A percentile compares a stretch with the other conserved stretches of the same genome.
Evolutionary conservation across 2,113 vertebrate species (phyloP).

Genomic region (Microcebus tavaratra): DNA sequence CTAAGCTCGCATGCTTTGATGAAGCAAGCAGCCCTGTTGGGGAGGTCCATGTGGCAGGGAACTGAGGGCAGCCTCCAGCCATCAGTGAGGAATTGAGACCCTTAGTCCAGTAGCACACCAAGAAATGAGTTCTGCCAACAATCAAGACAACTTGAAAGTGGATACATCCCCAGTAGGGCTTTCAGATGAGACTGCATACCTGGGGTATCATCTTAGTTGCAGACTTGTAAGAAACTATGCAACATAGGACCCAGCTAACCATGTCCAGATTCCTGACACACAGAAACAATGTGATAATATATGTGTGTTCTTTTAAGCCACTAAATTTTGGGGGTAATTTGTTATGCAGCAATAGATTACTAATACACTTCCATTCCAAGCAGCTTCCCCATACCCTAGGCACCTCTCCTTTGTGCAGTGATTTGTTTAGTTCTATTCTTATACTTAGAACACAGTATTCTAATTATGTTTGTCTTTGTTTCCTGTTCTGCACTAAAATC

Average conservation of each 20-base stretch:
- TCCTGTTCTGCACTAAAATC: not conserved
- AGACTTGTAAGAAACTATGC: not conserved
- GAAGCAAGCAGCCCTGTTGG: not conserved
- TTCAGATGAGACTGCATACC: not conserved
- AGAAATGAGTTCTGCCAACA: not conserved
- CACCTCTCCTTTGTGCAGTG: not conserved
- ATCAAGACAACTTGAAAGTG: not conserved
- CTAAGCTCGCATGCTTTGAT: not conserved
- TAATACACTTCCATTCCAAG: not conserved
- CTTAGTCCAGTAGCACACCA: not conserved
- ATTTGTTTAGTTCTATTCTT: not conserved
- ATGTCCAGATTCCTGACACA: not conserved
- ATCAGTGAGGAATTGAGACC: not conserved
- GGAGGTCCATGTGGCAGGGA: not conserved
- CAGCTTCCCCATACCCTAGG: not conserved
- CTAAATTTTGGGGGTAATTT: not conserved
- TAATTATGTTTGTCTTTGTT: slow-evolving; percentile 43
- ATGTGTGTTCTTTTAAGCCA: not conserved
- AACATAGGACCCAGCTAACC: not conserved
- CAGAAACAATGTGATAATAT: not conserved
- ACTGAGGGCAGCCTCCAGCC: not conserved
- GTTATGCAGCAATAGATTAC: not conserved
- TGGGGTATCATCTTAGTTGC: not conserved
- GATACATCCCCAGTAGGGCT: not conserved
- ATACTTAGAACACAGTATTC: not conserved